Evolutionary conservation across 1,140 invertebrate genomes (phyloP).

Genomic region (Drosophila athabasca): DNA sequence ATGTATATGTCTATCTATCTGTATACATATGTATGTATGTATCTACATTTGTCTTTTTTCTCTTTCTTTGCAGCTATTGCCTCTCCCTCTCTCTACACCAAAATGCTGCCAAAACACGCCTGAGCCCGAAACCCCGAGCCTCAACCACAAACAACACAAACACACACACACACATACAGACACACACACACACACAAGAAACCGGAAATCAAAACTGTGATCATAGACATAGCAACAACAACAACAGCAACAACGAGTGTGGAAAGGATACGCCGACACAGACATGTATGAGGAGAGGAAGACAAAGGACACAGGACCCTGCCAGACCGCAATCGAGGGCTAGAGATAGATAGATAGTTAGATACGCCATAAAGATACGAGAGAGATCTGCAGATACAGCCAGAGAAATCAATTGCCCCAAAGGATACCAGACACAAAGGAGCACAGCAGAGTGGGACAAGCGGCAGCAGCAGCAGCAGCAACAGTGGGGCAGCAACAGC

Average conservation of each 20-base stretch:
- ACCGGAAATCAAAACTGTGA: slow-evolving; percentile 70
- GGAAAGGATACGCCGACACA: slow-evolving; percentile 28
- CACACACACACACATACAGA: not conserved
- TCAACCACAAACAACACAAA: slow-evolving; percentile 31
- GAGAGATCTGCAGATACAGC: slow-evolving; percentile 37
- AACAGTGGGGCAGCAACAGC: slow-evolving; percentile 10
- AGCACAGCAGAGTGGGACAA: not conserved
- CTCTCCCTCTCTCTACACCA: slow-evolving; percentile 36
- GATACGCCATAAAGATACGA: not conserved
- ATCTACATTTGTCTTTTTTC: not conserved
- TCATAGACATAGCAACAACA: slow-evolving; percentile 69
- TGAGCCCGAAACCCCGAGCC: slow-evolving; percentile 55
- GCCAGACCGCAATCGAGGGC: slow-evolving; percentile 56
- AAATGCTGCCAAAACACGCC: slow-evolving; percentile 76
- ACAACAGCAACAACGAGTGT: slow-evolving; percentile 15
- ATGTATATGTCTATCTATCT: too few relatives aligned
- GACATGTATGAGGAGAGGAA: slow-evolving; percentile 39
- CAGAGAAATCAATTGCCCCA: slow-evolving; percentile 59
- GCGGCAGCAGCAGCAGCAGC: not conserved
- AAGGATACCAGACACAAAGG: too few relatives aligned
- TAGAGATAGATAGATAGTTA: too few relatives aligned
- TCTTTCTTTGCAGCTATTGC: slow-evolving; percentile 53
- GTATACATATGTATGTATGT: too few relatives aligned
- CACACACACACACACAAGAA: too few relatives aligned
- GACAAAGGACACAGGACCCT: slow-evolving; percentile 36